Percentiles rank a stretch among this genome's conserved stretches.
Conservation (phyloP, 2,797 vertebrate species). For the Sebastolobus alascanus region DNA sequence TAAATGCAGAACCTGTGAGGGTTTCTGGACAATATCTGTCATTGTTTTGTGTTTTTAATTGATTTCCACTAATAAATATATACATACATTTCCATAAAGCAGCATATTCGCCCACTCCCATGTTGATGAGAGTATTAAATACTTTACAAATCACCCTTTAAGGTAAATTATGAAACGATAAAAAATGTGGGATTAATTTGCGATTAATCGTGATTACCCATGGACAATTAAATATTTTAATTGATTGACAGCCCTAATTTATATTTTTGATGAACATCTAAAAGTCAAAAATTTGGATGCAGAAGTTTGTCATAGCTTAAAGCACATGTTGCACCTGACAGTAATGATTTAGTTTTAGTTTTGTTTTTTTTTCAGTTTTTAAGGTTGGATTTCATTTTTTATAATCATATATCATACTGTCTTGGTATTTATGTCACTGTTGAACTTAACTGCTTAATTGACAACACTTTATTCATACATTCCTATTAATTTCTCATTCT, state of each 20-base stretch:
- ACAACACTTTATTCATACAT: background rate
- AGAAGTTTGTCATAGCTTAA: background rate
- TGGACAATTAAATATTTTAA: too few relatives aligned
- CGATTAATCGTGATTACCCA: too few relatives aligned
- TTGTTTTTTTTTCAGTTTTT: background rate
- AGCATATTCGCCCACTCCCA: too few relatives aligned
- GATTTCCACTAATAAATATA: too few relatives aligned
- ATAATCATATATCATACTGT: background rate
- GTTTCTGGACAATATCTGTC: too few relatives aligned
- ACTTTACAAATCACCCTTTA: too few relatives aligned
- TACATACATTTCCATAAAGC: too few relatives aligned
- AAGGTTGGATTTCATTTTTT: background rate
- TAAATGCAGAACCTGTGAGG: fast-evolving
- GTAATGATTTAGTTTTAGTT: background rate
- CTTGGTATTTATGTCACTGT: background rate
- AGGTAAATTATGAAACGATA: fast-evolving
- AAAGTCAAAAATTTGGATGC: background rate
- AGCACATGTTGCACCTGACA: background rate
- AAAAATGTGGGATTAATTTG: too few relatives aligned
- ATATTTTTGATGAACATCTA: background rate
- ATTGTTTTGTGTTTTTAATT: too few relatives aligned
- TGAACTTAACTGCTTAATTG: background rate
- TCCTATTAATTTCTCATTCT: background rate
- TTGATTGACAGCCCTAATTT: fast-evolving
- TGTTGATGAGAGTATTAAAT: too few relatives aligned